phyloP scores from a whole-genome alignment of 1,140 invertebrate species.

The Scaptomyza hsui region DNA sequence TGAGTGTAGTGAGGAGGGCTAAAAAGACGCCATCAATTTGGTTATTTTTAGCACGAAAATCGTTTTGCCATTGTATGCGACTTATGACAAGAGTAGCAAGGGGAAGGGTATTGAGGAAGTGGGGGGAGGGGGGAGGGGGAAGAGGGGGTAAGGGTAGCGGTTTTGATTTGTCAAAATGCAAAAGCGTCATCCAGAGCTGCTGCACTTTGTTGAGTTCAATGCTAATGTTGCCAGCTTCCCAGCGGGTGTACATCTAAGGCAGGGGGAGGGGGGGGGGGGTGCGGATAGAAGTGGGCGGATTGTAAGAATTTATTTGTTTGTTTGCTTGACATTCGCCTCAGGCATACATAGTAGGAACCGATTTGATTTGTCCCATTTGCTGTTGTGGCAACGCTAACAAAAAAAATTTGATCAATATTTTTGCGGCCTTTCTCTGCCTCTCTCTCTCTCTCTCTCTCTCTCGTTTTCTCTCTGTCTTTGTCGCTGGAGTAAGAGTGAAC shows the following conservation, averaged over 20 bases:
- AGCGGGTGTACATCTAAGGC: not conserved
- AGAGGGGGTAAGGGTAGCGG: no score
- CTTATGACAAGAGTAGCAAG: conserved; percentile 22
- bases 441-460: not conserved
- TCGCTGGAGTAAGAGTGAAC: not conserved
- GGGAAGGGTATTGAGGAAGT: not conserved
- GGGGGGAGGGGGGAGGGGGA: not conserved
- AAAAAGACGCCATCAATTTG: conserved; percentile 72
- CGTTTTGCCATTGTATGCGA: conserved; percentile 65
- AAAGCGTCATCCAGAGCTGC: conserved; percentile 24
- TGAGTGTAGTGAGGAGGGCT: conserved; percentile 4
- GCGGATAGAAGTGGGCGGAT: conserved; percentile 7
- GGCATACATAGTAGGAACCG: not conserved
- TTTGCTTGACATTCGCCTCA: conserved; percentile 26
- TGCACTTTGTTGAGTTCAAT: conserved; percentile 25
- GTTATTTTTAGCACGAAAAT: conserved; percentile 81
- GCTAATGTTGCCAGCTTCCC: not conserved
- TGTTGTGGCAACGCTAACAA: conserved; percentile 61
- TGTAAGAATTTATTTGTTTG: conserved; percentile 64
- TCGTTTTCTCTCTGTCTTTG: not conserved
- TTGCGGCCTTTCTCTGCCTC: conserved; percentile 1
- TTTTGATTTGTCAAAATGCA: conserved; percentile 26
- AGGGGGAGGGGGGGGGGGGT: not conserved
- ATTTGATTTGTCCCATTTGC: conserved; percentile 39
- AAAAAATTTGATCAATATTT: conserved; percentile 76